phyloP scores from a whole-genome alignment of 2,113 vertebrate species.

The Maccullochella peelii region DNA sequence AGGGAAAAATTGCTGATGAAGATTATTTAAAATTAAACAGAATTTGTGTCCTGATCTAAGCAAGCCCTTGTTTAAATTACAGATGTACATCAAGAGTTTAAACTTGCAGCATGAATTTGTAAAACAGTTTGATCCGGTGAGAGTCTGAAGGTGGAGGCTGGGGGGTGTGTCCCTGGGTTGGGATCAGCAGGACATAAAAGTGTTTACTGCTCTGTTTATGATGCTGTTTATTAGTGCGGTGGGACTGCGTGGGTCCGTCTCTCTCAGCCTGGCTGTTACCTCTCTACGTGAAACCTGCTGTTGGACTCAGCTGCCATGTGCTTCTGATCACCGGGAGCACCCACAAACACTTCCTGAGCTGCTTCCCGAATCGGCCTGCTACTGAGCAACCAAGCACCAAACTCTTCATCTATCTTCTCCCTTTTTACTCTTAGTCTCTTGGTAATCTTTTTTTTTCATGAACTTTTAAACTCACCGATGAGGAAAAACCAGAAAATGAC shows the following conservation, averaged over 20 bases:
- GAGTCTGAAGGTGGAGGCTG: background rate
- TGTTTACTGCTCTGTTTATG: conserved; percentile 60
- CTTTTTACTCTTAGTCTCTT: background rate
- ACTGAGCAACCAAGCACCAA: background rate
- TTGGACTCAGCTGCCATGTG: conserved; percentile 35
- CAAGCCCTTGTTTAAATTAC: no score
- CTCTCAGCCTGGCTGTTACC: background rate
- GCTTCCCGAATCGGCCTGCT: conserved; percentile 4
- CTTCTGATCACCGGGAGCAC: conserved; percentile 47
- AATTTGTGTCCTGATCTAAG: no score
- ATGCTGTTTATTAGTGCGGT: conserved; percentile 44
- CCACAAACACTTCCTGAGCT: conserved; percentile 17
- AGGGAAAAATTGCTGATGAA: no score
- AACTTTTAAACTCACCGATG: background rate
- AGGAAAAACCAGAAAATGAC: background rate
- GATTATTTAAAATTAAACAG: no score
- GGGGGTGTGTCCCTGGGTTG: background rate
- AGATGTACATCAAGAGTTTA: background rate
- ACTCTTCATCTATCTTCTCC: background rate
- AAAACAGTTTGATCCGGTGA: background rate
- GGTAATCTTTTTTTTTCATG: background rate
- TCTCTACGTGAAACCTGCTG: conserved; percentile 24
- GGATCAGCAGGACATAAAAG: conserved; percentile 42
- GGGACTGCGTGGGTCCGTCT: conserved; percentile 29
- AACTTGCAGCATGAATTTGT: background rate